Evolutionary conservation across 2,113 vertebrate genomes (phyloP), one percentile per base, ranked within the genome.

Genomic region (Alethe castanea): DNA sequence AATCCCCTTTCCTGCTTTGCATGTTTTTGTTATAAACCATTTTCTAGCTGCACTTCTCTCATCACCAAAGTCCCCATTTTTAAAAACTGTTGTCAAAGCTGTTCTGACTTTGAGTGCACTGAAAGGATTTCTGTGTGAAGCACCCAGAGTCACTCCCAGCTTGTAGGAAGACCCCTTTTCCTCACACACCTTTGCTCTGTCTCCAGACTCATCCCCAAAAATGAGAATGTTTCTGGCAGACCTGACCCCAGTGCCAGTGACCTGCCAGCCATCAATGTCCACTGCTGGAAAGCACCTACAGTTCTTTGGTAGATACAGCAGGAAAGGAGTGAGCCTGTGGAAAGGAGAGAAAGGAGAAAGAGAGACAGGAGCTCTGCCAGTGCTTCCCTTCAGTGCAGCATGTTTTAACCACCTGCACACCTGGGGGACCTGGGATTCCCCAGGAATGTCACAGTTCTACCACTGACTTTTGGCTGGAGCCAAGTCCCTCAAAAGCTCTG

Each of bases 381-480:
- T 6, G 12, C 23, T 53, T 56, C 20, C 35, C 16, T 28, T 25
- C 0, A 31, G 12, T 5, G 7, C n/a, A 56, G 31, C 6, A 0
- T 0, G 3, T 66, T 73, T 50, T 28, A 57, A 36, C 6, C 61
- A 47, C 24, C 33, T 60, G 67, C 59, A 56, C 19, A n/a, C 6
- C 40, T 4, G 1, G 31, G 20, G 25, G 6, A 62, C 22, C 74
- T 40, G 56, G 50, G 38, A 60, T 66, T 23, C 44, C 12, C 17
- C 20, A 29, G 12, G 22, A 38, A 71, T 56, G 28, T 7, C 71
- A 79, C 29, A 8, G 18, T 33, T 85, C 45, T 17, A 48, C 18
- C 45, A 11, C 14, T 12, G 35, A 36, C 5, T 45, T 78, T 38
- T 47, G 71, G 35, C 44, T 52, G 22, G 7, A 47, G 28, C 48